Evolutionary conservation across 2,113 vertebrate species (phyloP), one percentile per base, ranked within the genome.

Genomic region (Serilophus lunatus): DNA sequence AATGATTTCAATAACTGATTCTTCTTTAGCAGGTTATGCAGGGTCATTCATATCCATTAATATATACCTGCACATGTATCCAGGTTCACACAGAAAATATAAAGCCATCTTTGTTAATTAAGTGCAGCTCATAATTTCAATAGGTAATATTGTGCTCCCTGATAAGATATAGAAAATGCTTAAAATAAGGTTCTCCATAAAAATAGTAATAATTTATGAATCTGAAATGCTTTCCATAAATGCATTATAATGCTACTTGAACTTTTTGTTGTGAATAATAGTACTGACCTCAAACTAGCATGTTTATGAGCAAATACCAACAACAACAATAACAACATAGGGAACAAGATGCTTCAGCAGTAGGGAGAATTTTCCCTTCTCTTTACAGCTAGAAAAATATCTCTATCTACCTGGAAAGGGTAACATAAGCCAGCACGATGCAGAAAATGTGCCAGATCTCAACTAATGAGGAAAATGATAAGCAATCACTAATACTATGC

Each of bases 341-440:
- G 20, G 35, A 88, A 75, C 12, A 70, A 44, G 2, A 42, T 38
- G 13, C 3, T 88, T 75, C 53, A 79, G n/a, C 36, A 84, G 19
- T 5, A 61, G 22, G 7, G 7, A 79, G n/a, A 80, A 18, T 64
- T 61, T 47, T 80, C 19, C 54, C 15, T 6, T 78, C 36, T 85
- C 35, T 71, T 35, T 63, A 50, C 6, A 35, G 19, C 35, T 38
- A 89, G 84, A 69, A 89, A 91, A 76, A 78, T 56, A 65, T 6
- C 23, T 68, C 93, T 61, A 76, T 33, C 31, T 74, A 57, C 8
- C 33, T 75, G 40, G 51, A 91, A 88, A 78, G 19, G 11, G 53
- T 76, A 88, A 54, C 6, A 36, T 35, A 61, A 63, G 33, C 12
- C 1, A 7, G 10, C 0, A 0, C 50, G 47, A 81, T 45, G 23